These are phyloP conservation scores for Acanthopleura granulata DNA, from an alignment of 2,888 invertebrate genomes.

Conservation along the genomic window DNA sequence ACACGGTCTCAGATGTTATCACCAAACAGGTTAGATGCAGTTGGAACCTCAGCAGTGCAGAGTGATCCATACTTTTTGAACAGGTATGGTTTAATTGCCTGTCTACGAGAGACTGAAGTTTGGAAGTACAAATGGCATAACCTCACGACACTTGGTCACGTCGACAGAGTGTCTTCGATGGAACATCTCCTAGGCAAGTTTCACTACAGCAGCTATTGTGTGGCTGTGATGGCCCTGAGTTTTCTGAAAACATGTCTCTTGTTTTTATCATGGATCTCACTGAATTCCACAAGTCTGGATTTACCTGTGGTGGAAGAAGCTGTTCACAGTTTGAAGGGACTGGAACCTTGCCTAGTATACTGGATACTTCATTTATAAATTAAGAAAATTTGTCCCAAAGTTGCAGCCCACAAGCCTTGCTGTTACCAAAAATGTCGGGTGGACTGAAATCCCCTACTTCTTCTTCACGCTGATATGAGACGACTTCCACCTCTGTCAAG, in stretches of 20 bases:
- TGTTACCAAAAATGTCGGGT: background rate
- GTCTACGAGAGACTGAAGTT: conserved; percentile 3
- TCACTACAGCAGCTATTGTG: background rate
- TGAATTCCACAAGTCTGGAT: background rate
- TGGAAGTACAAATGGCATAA: background rate
- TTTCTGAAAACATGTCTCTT: background rate
- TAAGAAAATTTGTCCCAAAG: background rate
- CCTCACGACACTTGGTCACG: background rate
- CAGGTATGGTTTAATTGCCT: background rate
- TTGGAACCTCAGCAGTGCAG: background rate
- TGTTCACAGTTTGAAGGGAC: conserved; percentile 1
- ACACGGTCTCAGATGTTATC: background rate
- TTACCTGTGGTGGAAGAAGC: background rate
- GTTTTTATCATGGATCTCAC: background rate
- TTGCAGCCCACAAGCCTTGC: background rate
- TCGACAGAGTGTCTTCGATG: background rate
- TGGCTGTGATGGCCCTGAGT: background rate
- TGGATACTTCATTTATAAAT: background rate
- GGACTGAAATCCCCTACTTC: background rate
- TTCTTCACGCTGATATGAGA: background rate
- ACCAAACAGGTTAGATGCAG: background rate
- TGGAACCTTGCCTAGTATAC: background rate
- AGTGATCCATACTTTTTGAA: background rate
- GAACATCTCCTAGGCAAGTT: background rate
- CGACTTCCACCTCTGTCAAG: background rate